These are phyloP conservation scores for Ancistrus triradiatus DNA, from an alignment of 2,113 vertebrate species.

Conservation along the genomic window DNA sequence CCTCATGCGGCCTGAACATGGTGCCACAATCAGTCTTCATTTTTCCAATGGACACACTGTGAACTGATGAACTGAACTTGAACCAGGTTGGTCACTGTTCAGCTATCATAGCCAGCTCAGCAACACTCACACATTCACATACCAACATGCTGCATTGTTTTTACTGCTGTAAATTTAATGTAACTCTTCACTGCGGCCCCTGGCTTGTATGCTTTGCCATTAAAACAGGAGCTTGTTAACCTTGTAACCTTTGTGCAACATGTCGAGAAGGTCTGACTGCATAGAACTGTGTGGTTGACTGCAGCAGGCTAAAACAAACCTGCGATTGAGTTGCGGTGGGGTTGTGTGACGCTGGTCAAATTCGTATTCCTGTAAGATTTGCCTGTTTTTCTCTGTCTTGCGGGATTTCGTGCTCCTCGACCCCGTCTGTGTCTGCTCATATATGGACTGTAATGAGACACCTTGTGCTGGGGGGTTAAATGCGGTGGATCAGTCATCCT, in stretches of 20 bases:
- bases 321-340: slow-evolving; percentile 3
- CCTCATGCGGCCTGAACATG: background rate
- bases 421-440: slow-evolving; percentile 19
- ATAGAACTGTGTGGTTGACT: background rate
- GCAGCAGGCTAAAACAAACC: slow-evolving; percentile 5
- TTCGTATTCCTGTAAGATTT: slow-evolving; percentile 33
- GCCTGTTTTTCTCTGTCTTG: slow-evolving; percentile 4
- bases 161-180: background rate
- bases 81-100: slow-evolving; percentile 76
- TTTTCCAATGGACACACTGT: slow-evolving; percentile 62
- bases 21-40: background rate
- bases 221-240: slow-evolving; percentile 10
- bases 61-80: slow-evolving; percentile 83
- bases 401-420: slow-evolving; percentile 12
- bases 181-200: background rate
- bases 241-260: background rate
- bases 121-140: background rate
- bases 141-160: background rate
- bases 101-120: slow-evolving; percentile 55
- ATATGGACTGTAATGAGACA: slow-evolving; percentile 45
- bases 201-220: background rate
- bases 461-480: slow-evolving; percentile 48
- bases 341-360: slow-evolving; percentile 3
- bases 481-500: slow-evolving; percentile 47
- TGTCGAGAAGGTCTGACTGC: background rate